These are phyloP conservation scores for Poecile atricapillus DNA, from an alignment of 2,113 vertebrate genomes.

Conservation along the genomic window DNA sequence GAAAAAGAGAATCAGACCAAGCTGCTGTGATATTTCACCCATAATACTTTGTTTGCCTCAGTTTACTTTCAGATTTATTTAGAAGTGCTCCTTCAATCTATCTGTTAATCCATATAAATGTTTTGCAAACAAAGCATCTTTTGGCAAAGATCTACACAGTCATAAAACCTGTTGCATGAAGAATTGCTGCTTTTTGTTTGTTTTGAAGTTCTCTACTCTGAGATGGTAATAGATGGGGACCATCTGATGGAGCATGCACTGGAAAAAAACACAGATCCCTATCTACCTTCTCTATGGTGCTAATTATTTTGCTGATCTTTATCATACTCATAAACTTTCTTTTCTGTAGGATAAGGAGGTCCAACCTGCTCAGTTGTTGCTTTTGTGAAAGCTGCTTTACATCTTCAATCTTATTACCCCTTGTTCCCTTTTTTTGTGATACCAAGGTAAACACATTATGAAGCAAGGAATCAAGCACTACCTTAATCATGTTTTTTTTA, in stretches of 20 bases:
- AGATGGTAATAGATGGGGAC: not conserved
- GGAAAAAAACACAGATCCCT: not conserved
- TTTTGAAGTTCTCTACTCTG: not conserved
- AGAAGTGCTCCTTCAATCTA: not conserved
- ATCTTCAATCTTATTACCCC: not conserved
- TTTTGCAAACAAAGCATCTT: not conserved
- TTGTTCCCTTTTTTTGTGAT: not conserved
- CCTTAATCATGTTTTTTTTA: not conserved
- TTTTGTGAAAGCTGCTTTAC: not conserved
- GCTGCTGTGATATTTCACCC: not conserved
- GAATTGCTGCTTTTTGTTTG: not conserved
- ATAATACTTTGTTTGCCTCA: not conserved
- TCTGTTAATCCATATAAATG: not conserved
- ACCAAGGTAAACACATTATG: not conserved
- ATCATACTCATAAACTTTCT: not conserved
- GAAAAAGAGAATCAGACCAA: not conserved
- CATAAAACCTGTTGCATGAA: not conserved
- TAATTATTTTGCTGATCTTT: not conserved
- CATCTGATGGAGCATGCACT: not conserved
- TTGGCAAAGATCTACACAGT: not conserved
- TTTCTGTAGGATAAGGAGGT: not conserved
- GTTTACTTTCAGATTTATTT: not conserved
- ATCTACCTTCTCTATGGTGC: not conserved
- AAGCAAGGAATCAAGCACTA: not conserved
- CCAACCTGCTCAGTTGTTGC: not conserved